phyloP scores from a whole-genome alignment of 2,113 vertebrate species.

The Myocastor coypus region DNA sequence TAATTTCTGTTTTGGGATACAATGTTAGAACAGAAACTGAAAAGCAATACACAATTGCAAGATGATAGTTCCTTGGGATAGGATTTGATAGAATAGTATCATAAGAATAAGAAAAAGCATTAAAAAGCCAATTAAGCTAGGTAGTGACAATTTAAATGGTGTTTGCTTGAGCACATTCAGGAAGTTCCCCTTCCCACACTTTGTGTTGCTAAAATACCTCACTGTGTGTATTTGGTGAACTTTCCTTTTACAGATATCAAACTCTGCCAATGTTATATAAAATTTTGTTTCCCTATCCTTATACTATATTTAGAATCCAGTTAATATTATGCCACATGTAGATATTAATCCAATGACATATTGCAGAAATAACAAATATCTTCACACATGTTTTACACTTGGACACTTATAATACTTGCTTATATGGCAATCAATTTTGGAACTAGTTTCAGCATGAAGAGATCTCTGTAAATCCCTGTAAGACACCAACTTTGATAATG shows the following conservation, averaged over 20 bases:
- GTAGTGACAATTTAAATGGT: not conserved
- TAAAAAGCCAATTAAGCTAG: not conserved
- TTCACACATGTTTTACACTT: not conserved
- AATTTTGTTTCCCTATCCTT: not conserved
- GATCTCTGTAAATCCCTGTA: not conserved
- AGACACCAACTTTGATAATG: not conserved
- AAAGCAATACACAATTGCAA: not conserved
- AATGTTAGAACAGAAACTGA: not conserved
- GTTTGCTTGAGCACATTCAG: not conserved
- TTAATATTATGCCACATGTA: not conserved
- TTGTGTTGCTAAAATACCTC: not conserved
- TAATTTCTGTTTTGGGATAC: not conserved
- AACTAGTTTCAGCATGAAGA: not conserved
- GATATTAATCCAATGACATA: not conserved
- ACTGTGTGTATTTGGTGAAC: not conserved
- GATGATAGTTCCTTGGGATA: not conserved
- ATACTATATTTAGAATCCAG: not conserved
- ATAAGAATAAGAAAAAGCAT: not conserved
- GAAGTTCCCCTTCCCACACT: not conserved
- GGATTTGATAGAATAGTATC: not conserved
- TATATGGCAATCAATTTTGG: not conserved
- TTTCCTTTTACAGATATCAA: not conserved
- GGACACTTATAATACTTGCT: not conserved
- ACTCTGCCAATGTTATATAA: not conserved
- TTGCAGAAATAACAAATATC: slow-evolving; percentile 24